These are phyloP conservation scores for Cossypha caffra DNA, from an alignment of 2,797 vertebrate genomes.

Conservation along the genomic window DNA sequence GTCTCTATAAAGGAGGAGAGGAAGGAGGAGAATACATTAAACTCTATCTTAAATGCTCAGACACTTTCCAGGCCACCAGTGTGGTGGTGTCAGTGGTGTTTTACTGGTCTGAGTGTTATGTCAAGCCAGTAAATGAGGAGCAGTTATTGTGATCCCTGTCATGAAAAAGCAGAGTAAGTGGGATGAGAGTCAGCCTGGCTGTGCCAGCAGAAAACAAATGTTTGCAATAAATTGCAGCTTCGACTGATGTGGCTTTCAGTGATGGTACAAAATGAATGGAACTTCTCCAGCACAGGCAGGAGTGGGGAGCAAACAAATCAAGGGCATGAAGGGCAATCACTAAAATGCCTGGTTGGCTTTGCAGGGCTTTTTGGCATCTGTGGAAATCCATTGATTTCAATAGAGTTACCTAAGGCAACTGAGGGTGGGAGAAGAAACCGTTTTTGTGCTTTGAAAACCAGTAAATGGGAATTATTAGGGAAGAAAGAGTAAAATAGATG, in stretches of 20 bases:
- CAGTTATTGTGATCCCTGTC: neutral
- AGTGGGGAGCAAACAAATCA: neutral
- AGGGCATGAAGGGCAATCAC: neutral
- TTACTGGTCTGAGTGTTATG: neutral
- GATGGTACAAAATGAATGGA: neutral
- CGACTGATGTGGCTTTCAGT: neutral
- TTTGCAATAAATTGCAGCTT: conserved; percentile 19
- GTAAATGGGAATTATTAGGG: neutral
- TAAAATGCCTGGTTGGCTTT: neutral
- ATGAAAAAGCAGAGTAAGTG: neutral
- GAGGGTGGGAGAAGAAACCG: neutral
- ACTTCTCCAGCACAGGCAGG: neutral
- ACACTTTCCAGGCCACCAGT: neutral
- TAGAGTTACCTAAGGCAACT: neutral
- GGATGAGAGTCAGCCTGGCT: neutral
- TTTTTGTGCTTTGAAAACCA: neutral
- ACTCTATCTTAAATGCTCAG: neutral
- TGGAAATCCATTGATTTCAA: neutral
- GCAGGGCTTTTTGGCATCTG: neutral
- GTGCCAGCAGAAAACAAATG: conserved; percentile 26
- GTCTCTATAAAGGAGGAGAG: neutral
- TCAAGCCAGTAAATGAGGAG: neutral
- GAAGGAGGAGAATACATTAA: neutral
- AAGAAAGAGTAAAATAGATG: neutral
- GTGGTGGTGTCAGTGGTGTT: neutral